These are phyloP conservation scores for Machimus rusticus DNA, from an alignment of 2,888 invertebrate species.

Conservation along the genomic window DNA sequence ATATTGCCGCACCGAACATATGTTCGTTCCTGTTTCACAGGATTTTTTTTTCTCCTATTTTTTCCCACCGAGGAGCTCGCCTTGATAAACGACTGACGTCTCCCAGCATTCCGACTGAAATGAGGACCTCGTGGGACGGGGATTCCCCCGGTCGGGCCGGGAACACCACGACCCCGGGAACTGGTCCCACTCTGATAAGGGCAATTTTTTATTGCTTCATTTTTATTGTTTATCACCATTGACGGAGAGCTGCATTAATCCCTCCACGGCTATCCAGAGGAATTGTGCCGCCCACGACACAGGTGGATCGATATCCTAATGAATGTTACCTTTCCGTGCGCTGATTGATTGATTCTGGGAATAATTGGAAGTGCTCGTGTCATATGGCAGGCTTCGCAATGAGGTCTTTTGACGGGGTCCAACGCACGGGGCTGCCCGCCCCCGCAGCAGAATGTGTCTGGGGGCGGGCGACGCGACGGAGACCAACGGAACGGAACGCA, in stretches of 20 bases:
- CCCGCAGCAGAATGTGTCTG: background rate
- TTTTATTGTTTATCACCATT: background rate
- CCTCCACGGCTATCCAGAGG: background rate
- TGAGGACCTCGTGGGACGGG: background rate
- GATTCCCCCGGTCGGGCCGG: background rate
- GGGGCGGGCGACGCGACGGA: background rate
- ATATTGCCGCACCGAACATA: background rate
- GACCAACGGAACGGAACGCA: background rate
- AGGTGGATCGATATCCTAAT: background rate
- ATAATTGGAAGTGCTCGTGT: background rate
- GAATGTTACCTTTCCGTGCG: background rate
- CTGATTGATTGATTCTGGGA: background rate
- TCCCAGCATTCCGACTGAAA: background rate
- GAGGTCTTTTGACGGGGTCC: background rate
- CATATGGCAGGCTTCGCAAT: background rate
- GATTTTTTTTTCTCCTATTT: background rate
- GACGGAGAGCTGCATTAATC: background rate
- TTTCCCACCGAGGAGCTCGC: background rate
- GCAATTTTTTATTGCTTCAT: slow-evolving; percentile 10
- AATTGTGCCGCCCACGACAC: background rate
- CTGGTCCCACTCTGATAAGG: background rate
- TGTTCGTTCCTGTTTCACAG: background rate
- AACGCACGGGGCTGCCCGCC: background rate
- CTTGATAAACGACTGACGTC: background rate
- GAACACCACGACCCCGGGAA: background rate